Percentiles rank a stretch among this genome's conserved stretches.
Evolutionary conservation across 2,888 invertebrate genomes (phyloP).

Genomic region (Caenorhabditis angaria): DNA sequence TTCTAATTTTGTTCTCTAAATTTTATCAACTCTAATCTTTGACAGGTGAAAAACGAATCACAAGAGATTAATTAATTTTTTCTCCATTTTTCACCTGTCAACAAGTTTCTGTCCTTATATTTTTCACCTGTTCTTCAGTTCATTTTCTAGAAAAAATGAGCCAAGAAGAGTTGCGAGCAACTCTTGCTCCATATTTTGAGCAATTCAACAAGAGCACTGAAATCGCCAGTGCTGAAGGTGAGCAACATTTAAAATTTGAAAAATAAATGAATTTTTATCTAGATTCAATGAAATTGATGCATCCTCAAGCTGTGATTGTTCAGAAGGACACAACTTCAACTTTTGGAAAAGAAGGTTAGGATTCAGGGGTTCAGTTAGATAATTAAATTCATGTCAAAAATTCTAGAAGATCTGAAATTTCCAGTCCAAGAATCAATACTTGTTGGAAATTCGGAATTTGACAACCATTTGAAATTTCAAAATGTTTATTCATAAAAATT

Average conservation of each 20-base stretch:
- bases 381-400: not conserved
- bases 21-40: too few species aligned
- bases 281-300: constrained; percentile 39
- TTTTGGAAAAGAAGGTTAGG: constrained; percentile 35
- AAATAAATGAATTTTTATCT: not conserved
- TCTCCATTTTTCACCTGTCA: too few species aligned
- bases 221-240: constrained; percentile 24
- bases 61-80: too few species aligned
- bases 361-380: too few species aligned
- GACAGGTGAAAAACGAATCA: too few species aligned
- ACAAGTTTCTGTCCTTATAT: too few species aligned
- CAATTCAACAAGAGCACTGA: constrained; percentile 36
- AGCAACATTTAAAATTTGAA: not conserved
- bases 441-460: too few species aligned
- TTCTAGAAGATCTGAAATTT: not conserved
- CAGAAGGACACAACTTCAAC: constrained; percentile 29
- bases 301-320: constrained; percentile 43
- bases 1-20: too few species aligned
- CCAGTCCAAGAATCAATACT: not conserved
- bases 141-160: not conserved
- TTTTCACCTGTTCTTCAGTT: not conserved
- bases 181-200: constrained; percentile 29
- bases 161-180: constrained; percentile 13
- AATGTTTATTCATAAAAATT: too few species aligned
- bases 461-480: too few species aligned